Evolutionary conservation across 2,888 invertebrate genomes (phyloP).

Genomic region (Chalcosyrphus nemorum): DNA sequence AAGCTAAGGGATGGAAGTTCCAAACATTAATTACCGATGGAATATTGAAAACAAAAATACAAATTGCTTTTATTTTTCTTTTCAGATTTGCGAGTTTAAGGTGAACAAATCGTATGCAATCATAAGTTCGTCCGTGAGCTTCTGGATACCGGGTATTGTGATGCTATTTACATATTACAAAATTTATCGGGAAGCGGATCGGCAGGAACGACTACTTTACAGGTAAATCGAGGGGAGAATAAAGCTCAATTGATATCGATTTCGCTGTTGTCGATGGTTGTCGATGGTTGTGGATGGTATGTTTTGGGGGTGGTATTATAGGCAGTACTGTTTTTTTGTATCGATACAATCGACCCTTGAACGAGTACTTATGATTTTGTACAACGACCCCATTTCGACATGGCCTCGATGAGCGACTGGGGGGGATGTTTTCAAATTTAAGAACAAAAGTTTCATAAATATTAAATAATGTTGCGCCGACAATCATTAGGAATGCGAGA

Average conservation of each 20-base stretch:
- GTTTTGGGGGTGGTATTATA: background rate
- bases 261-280: too few relatives aligned
- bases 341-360: too few relatives aligned
- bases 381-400: background rate
- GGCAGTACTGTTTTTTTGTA: background rate
- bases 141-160: conserved; percentile 96
- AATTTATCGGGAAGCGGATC: conserved; percentile 92
- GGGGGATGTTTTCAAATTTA: background rate
- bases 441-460: conserved; percentile 10
- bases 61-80: conserved; percentile 36
- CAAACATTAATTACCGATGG: background rate
- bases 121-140: conserved; percentile 94
- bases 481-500: background rate
- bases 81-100: conserved; percentile 88
- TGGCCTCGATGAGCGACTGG: background rate
- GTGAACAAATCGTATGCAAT: conserved; percentile 94
- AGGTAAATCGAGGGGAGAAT: conserved; percentile 84
- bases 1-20: conserved; percentile 17
- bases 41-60: background rate
- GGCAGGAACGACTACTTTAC: conserved; percentile 92
- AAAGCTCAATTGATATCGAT: conserved; percentile 63
- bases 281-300: conserved; percentile 1
- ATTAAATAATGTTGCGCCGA: conserved; percentile 7
- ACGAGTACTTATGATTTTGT: too few relatives aligned
- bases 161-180: conserved; percentile 97